phyloP scores from a whole-genome alignment of 2,888 invertebrate genomes.

The Poecilobothrus nobilitatus region DNA sequence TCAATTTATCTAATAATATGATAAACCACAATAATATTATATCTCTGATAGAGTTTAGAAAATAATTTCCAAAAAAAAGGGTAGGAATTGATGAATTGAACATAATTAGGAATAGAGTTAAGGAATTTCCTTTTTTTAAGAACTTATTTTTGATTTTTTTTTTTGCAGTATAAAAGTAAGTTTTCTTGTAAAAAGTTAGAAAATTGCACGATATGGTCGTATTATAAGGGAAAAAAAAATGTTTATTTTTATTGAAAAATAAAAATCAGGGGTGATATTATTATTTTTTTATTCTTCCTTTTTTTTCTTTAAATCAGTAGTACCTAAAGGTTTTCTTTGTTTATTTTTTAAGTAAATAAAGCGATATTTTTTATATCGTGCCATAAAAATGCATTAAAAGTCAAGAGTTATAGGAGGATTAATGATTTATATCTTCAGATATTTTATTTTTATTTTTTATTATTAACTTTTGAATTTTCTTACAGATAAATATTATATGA shows the following conservation, averaged over 20 bases:
- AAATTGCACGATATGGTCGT: too few relatives aligned
- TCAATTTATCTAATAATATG: too few relatives aligned
- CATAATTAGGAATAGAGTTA: background rate
- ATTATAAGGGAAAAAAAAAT: background rate
- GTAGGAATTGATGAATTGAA: constrained; percentile 1
- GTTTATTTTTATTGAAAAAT: background rate
- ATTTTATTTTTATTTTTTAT: too few relatives aligned
- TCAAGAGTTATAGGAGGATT: background rate
- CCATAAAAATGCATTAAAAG: constrained; percentile 1
- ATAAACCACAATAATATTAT: too few relatives aligned
- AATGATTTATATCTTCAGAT: background rate
- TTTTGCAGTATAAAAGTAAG: too few relatives aligned
- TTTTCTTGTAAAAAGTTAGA: too few relatives aligned
- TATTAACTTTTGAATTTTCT: too few relatives aligned
- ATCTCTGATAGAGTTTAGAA: too few relatives aligned
- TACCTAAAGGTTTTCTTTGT: background rate
- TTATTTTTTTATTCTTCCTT: too few relatives aligned
- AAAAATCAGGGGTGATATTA: background rate
- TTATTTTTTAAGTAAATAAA: background rate
- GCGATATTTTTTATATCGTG: background rate
- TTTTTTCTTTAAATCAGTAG: background rate
- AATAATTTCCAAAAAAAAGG: too few relatives aligned
- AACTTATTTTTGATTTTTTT: too few relatives aligned
- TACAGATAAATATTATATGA: too few relatives aligned
- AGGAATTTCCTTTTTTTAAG: background rate